Base-by-base conservation (phyloP, 2,113 vertebrate species). In the Hippocampus abdominalis region DNA sequence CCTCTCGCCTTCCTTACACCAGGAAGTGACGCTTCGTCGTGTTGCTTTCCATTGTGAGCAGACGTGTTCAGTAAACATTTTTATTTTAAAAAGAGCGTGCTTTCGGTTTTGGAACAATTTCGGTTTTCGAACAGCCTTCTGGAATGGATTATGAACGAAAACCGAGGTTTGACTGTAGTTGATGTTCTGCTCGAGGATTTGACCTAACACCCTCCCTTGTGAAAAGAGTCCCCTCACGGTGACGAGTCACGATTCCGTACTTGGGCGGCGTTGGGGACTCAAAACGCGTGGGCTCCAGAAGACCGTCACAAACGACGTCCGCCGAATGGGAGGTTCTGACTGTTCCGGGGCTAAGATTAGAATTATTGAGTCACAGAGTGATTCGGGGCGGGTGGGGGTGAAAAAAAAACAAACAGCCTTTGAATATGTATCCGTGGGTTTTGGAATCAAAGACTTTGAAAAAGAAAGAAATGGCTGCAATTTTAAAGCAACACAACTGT, bases 361-460 rank as follows among this genome's bases (percentile, higher is more conserved):
- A 69, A 82, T 73, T 76, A 72, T n/a, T 42, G 72, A 76, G 76
- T 53, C 65, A 75, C 25, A 77, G 56, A 76, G 70, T 4, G 29
- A 32, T 32, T 32, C 29, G 0, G 4, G 29, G 29, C 29, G 39
- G 72, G 61, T 4, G 51, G 72, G 39, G 70, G n/a, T n/a, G n/a
- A n/a, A n/a, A n/a, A n/a, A n/a, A n/a, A n/a, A n/a, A n/a, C n/a
- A 73, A 70, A 72, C 46, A 70, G 57, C 25, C 77, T 86, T 84
- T 79, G 79, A 79, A 79, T 71, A 66, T 73, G 72, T 79, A 75
- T 81, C 84, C 63, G 67, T 76, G 80, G 74, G 72, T 69, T 40
- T 62, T 40, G 59, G 75, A 49, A 77, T 87, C 81, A 88, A 81
- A 86, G 78, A 70, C 59, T 81, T 68, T 71, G 71, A 77, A 79